A percentile compares a stretch with the other conserved stretches of the same genome.
Evolutionary conservation across 2,797 vertebrate species (phyloP).

Genomic region (Eulemur albifrons): DNA sequence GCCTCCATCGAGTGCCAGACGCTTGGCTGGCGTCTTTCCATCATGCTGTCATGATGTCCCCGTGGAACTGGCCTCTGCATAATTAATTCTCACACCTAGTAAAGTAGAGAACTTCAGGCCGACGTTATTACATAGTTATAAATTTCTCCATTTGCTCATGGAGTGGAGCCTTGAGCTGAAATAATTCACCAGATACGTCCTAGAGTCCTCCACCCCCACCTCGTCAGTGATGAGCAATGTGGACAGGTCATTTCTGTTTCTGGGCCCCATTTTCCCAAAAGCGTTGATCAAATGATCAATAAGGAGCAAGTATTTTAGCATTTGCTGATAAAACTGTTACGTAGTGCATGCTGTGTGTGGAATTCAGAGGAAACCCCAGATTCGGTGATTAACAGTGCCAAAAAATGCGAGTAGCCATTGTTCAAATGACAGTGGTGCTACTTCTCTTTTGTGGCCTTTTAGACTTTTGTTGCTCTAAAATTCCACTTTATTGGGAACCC

Average conservation of each 20-base stretch:
- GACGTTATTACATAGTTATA: neutral
- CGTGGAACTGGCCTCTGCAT: neutral
- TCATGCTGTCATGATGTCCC: neutral
- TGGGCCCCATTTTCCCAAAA: neutral
- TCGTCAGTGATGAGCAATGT: neutral
- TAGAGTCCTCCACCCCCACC: neutral
- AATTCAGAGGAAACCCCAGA: neutral
- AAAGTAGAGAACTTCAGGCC: neutral
- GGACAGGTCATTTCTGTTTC: neutral
- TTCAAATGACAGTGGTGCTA: neutral
- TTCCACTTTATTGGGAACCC: neutral
- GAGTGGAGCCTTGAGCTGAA: neutral
- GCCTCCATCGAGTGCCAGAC: neutral
- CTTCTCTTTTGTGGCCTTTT: neutral
- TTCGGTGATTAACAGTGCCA: no score
- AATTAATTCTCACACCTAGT: neutral
- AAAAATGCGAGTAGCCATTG: neutral
- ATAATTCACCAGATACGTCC: neutral
- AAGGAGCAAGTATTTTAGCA: neutral
- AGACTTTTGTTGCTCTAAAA: neutral
- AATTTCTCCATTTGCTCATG: neutral
- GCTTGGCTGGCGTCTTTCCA: neutral
- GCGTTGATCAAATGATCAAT: neutral
- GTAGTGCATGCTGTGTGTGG: neutral
- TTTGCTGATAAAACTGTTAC: neutral